phyloP scores from a whole-genome alignment of 2,113 vertebrate genomes.

The Tetrao urogallus region DNA sequence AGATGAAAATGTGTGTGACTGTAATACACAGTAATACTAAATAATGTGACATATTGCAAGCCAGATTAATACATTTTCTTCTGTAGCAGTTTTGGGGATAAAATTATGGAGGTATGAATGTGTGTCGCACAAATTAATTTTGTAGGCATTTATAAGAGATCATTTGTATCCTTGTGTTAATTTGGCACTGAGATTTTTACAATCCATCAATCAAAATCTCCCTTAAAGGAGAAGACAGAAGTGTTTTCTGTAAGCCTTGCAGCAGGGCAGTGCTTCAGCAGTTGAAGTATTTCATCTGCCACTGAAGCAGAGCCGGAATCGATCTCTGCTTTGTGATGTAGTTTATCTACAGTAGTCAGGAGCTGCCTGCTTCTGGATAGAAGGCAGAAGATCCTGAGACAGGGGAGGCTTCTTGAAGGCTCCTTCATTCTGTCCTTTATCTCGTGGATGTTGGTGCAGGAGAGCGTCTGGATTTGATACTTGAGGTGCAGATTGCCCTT shows the following conservation, averaged over 20 bases:
- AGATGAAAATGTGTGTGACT: rapidly evolving
- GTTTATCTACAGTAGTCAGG: neutral
- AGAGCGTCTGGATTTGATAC: neutral
- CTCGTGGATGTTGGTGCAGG: neutral
- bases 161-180: neutral
- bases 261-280: neutral
- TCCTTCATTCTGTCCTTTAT: neutral
- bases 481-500: neutral
- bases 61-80: neutral
- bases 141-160: neutral
- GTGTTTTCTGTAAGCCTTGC: neutral
- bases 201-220: neutral
- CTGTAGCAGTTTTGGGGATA: neutral
- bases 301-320: neutral
- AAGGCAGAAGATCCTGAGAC: neutral
- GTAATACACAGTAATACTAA: neutral
- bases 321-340: neutral
- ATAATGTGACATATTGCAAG: neutral
- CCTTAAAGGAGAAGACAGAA: neutral
- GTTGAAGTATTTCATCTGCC: neutral
- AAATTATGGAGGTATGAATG: neutral
- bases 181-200: neutral
- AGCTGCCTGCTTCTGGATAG: neutral
- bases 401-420: neutral
- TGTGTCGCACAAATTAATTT: neutral